These are phyloP conservation scores for Brachymystax lenok DNA, from an alignment of 2,797 vertebrate species.

Conservation along the genomic window DNA sequence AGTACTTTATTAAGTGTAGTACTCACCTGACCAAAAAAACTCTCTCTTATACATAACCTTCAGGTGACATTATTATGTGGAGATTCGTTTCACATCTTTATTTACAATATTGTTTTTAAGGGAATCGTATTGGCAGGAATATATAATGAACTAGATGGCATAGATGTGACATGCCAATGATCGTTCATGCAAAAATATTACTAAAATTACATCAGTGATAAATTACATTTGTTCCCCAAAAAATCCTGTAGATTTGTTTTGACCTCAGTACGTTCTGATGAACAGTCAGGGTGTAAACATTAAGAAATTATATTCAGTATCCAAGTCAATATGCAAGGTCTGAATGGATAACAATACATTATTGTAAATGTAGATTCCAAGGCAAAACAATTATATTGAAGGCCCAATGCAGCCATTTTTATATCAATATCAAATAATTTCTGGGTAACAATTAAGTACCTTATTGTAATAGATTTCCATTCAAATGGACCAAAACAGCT, in stretches of 20 bases:
- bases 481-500: too few species aligned
- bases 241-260: not conserved
- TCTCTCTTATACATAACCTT: slow-evolving; percentile 5
- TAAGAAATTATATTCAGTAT: not conserved
- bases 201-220: not conserved
- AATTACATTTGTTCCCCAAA: not conserved
- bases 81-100: not conserved
- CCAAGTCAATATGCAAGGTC: not conserved
- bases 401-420: too few species aligned
- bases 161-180: not conserved
- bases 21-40: not conserved
- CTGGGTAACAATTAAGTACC: too few species aligned
- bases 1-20: not conserved
- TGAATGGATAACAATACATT: not conserved
- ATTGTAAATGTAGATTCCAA: not conserved
- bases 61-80: not conserved
- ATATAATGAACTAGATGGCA: not conserved
- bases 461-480: too few species aligned
- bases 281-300: not conserved
- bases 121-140: not conserved
- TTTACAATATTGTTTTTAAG: not conserved
- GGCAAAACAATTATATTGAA: not conserved
- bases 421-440: too few species aligned
- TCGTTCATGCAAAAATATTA: not conserved
- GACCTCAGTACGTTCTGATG: not conserved